A percentile compares a stretch with the other conserved stretches of the same genome.
phyloP scores from a whole-genome alignment of 2,888 invertebrate genomes.

The Hydrotaea cyrtoneurina region DNA sequence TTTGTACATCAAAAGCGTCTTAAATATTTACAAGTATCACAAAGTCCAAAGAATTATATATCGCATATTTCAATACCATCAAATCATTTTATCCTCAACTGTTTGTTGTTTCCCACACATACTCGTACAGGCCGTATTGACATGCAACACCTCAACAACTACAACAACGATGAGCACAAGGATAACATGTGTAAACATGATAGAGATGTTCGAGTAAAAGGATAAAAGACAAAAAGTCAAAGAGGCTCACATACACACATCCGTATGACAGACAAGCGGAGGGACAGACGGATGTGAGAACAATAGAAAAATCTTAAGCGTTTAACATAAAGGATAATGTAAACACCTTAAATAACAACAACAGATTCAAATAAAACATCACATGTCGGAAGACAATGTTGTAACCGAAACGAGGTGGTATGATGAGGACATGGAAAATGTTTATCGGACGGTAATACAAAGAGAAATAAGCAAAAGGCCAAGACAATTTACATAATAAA shows the following conservation, averaged over 20 bases:
- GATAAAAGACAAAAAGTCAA: neutral
- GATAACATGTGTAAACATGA: constrained; percentile 33
- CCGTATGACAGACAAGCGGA: neutral
- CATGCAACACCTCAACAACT: constrained; percentile 33
- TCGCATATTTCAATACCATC: neutral
- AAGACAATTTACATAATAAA: too few relatives aligned
- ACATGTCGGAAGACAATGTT: neutral
- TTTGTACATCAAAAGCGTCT: neutral
- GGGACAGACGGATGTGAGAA: neutral
- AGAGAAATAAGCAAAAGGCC: too few relatives aligned
- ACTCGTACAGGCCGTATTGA: constrained; percentile 8
- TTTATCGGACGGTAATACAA: neutral
- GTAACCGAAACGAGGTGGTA: neutral
- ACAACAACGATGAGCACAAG: neutral
- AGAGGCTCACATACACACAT: neutral
- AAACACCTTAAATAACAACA: constrained; percentile 34
- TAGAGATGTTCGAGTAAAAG: neutral
- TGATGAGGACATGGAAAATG: neutral
- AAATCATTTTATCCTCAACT: neutral
- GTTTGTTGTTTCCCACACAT: neutral
- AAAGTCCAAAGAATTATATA: constrained; percentile 1
- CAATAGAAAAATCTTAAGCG: neutral
- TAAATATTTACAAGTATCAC: constrained; percentile 24
- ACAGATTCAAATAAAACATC: constrained; percentile 10
- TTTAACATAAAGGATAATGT: constrained; percentile 31